Evolutionary conservation across 1,140 invertebrate species (phyloP).

Genomic region (Dysdera silvatica): DNA sequence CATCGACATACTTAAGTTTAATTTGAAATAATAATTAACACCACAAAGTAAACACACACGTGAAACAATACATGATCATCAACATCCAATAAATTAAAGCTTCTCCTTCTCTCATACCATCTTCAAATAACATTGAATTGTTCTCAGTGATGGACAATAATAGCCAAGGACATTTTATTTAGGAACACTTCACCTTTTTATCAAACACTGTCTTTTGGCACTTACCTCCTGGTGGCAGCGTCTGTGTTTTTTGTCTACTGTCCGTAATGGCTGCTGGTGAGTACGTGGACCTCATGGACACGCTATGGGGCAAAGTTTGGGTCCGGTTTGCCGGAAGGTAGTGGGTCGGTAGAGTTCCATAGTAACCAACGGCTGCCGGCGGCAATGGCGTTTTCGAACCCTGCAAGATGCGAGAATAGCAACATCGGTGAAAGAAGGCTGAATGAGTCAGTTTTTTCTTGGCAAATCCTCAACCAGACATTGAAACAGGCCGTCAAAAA

Average conservation of each 20-base stretch:
- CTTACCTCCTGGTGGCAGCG: slow-evolving; percentile 28
- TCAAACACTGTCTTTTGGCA: background rate
- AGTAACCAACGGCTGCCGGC: slow-evolving; percentile 18
- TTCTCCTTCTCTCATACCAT: too few relatives aligned
- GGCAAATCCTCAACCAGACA: too few relatives aligned
- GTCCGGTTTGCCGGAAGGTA: slow-evolving; percentile 43
- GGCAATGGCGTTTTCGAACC: slow-evolving; percentile 25
- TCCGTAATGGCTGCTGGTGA: slow-evolving; percentile 39
- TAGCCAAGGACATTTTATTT: too few relatives aligned
- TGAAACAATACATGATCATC: too few relatives aligned
- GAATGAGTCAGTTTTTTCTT: slow-evolving; percentile 17
- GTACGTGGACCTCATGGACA: slow-evolving; percentile 59
- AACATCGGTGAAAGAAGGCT: background rate
- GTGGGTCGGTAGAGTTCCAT: slow-evolving; percentile 45
- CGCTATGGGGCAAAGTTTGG: slow-evolving; percentile 55
- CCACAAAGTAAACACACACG: too few relatives aligned
- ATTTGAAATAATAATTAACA: too few relatives aligned
- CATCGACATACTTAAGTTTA: too few relatives aligned
- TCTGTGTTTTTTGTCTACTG: slow-evolving; percentile 25
- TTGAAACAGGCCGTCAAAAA: too few relatives aligned
- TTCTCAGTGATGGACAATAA: too few relatives aligned
- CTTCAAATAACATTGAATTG: background rate
- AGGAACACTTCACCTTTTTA: too few relatives aligned
- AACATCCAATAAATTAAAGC: too few relatives aligned
- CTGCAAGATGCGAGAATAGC: too few relatives aligned